A percentile compares a stretch with the other conserved stretches of the same genome.
Conservation (phyloP, 2,113 vertebrate species). For the Heteronetta atricapilla region DNA sequence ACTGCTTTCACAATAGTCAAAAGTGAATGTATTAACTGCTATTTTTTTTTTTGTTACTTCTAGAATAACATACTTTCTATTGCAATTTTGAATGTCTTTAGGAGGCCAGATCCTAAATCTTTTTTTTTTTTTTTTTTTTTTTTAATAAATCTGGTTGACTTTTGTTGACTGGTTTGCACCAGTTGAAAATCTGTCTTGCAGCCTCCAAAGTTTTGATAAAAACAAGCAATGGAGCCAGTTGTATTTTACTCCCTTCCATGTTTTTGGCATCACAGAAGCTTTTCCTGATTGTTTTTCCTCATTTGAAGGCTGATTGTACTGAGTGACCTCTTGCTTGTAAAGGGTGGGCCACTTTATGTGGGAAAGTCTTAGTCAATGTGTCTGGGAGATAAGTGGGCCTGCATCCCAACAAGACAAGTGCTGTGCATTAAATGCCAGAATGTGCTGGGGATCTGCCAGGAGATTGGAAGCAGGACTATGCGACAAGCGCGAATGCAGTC, state of each 20-base stretch:
- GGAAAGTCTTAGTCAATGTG: constrained; percentile 51
- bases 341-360: constrained; percentile 62
- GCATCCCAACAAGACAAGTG: constrained; percentile 34
- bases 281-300: constrained; percentile 48
- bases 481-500: constrained; percentile 58
- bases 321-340: constrained; percentile 43
- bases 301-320: constrained; percentile 46
- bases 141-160: background rate
- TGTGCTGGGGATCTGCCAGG: constrained; percentile 72
- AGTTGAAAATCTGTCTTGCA: background rate
- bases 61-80: fast-evolving
- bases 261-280: constrained; percentile 12
- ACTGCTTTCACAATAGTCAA: background rate
- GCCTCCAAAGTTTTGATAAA: background rate
- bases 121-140: no score
- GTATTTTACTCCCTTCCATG: constrained; percentile 12
- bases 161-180: background rate
- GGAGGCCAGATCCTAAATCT: background rate
- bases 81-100: background rate
- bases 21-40: background rate
- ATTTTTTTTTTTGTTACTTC: background rate
- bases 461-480: constrained; percentile 70
- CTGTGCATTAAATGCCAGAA: constrained; percentile 59
- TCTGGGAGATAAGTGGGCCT: constrained; percentile 63
- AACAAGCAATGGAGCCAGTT: background rate